phyloP scores from a whole-genome alignment of 2,888 invertebrate genomes.

The Agonopterix arenella region DNA sequence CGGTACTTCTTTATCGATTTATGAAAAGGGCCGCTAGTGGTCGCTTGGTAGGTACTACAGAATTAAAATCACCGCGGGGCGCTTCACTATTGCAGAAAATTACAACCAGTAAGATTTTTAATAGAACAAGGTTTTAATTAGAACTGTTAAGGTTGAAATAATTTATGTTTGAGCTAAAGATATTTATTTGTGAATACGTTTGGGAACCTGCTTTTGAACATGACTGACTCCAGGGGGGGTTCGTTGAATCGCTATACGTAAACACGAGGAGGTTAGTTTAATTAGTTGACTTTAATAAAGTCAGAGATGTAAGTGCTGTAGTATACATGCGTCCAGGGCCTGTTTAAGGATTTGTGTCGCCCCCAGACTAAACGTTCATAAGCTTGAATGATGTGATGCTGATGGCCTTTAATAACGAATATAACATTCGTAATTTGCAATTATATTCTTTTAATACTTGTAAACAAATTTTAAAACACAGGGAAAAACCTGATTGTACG shows the following conservation, averaged over 20 bases:
- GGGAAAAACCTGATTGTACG: too few species aligned
- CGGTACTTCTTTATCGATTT: constrained; percentile 47
- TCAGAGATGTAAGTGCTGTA: neutral
- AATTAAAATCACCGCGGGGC: constrained; percentile 56
- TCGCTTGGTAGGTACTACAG: constrained; percentile 3
- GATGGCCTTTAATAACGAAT: too few species aligned
- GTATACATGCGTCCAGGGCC: neutral
- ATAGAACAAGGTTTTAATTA: constrained; percentile 54
- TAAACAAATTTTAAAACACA: too few species aligned
- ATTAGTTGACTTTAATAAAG: constrained; percentile 1
- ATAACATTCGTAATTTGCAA: too few species aligned
- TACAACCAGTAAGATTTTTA: constrained; percentile 31
- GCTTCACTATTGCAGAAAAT: constrained; percentile 40
- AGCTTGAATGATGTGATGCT: too few species aligned
- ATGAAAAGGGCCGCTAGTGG: constrained; percentile 17
- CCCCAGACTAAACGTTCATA: too few species aligned
- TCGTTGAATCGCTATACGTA: neutral
- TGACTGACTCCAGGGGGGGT: constrained; percentile 1
- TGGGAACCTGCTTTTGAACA: constrained; percentile 5
- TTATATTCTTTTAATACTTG: too few species aligned
- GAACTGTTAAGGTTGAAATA: constrained; percentile 13
- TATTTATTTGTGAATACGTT: constrained; percentile 15
- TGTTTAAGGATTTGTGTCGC: too few species aligned
- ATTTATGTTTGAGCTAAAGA: constrained; percentile 21
- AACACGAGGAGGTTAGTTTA: neutral